phyloP scores from a whole-genome alignment of 1,140 invertebrate genomes.

The Ctenoplectra terminalis region DNA sequence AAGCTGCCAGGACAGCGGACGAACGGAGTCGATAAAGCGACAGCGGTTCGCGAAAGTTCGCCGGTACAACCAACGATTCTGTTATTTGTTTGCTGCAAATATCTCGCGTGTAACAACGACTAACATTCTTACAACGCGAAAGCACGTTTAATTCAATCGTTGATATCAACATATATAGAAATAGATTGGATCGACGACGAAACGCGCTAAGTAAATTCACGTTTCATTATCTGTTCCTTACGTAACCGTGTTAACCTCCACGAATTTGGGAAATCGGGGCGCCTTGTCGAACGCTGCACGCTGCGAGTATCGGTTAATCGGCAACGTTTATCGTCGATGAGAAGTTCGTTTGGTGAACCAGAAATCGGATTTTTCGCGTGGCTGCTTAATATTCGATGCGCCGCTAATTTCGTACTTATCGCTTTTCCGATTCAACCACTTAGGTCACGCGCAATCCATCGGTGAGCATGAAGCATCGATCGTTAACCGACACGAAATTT shows the following conservation, averaged over 20 bases:
- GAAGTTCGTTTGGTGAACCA: background rate
- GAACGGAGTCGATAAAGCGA: conserved; percentile 24
- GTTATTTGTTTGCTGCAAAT: background rate
- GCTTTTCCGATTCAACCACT: background rate
- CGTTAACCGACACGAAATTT: conserved; percentile 14
- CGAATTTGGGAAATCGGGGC: background rate
- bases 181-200: background rate
- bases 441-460: background rate
- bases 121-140: too few relatives aligned
- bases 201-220: background rate
- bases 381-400: background rate
- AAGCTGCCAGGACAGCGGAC: conserved; percentile 15
- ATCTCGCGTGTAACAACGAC: too few relatives aligned
- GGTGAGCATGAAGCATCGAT: background rate
- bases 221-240: background rate
- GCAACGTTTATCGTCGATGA: background rate
- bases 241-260: background rate
- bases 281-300: background rate
- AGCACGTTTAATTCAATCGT: background rate
- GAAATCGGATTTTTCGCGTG: background rate
- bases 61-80: background rate
- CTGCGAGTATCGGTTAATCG: too few relatives aligned
- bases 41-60: conserved; percentile 2
- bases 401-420: background rate
- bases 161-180: too few relatives aligned